phyloP scores from a whole-genome alignment of 2,888 invertebrate species.

The Heliconius hortense region DNA sequence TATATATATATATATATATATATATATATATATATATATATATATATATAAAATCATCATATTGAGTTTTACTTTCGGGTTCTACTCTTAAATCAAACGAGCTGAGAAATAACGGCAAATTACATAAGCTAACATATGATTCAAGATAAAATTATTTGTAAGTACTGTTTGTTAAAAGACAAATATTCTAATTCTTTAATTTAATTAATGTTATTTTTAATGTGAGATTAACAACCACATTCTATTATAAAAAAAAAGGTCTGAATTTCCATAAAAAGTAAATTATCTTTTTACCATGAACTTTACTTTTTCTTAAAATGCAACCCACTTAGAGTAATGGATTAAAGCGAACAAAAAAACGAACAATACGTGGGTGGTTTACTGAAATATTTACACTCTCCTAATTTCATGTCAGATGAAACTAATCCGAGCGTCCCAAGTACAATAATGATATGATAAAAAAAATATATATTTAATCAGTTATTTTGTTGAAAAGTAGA shows the following conservation, averaged over 20 bases:
- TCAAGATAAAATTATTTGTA: neutral
- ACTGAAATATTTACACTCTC: constrained; percentile 32
- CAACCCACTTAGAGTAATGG: constrained; percentile 28
- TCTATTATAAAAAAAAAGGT: neutral
- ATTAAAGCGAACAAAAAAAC: constrained; percentile 1
- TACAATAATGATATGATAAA: constrained; percentile 49
- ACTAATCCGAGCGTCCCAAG: constrained; percentile 54
- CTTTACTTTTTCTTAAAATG: neutral
- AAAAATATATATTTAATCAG: constrained; percentile 34
- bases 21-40: no score
- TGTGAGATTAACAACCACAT: neutral
- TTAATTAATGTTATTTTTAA: neutral
- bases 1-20: no score
- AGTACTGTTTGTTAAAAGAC: neutral
- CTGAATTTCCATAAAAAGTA: neutral
- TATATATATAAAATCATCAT: no score
- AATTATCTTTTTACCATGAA: neutral
- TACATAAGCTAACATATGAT: neutral
- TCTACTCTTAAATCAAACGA: no score
- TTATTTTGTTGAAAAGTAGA: constrained; percentile 60
- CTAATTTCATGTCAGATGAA: constrained; percentile 44
- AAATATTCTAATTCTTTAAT: no score
- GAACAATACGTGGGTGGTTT: constrained; percentile 33
- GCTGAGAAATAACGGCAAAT: neutral
- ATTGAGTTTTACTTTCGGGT: no score